Conservation (phyloP, 2,113 vertebrate species). For the Phylloscopus whistleri region DNA sequence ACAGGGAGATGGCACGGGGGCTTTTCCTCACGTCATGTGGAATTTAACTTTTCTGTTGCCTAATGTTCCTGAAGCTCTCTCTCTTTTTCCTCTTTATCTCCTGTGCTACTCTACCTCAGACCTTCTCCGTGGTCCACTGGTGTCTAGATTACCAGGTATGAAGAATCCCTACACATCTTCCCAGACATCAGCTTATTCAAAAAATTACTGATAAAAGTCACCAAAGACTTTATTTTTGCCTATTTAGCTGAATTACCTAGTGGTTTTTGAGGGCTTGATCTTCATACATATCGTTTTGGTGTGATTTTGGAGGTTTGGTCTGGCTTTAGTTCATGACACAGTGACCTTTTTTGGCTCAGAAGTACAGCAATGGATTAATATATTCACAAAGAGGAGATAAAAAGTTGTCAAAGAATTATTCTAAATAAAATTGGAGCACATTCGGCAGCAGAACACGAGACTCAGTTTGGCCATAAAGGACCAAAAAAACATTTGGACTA, state of each 20-base stretch:
- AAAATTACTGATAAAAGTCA: neutral
- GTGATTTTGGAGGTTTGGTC: neutral
- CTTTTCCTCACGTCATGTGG: neutral
- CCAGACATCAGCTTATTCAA: neutral
- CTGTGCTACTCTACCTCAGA: neutral
- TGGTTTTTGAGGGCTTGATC: neutral
- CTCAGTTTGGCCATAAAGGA: neutral
- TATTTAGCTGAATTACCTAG: neutral
- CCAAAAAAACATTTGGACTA: neutral
- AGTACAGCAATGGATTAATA: neutral
- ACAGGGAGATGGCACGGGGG: neutral
- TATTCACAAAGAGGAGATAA: neutral
- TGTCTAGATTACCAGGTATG: neutral
- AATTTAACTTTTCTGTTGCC: neutral
- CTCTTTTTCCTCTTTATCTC: neutral
- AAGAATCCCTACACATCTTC: neutral
- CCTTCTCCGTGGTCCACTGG: accelerated
- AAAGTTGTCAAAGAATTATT: neutral
- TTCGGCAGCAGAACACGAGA: neutral
- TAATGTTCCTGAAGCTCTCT: neutral
- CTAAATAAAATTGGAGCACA: neutral
- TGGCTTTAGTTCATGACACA: neutral
- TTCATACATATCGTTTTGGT: neutral
- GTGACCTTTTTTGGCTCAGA: neutral
- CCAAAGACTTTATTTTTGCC: neutral